Evolutionary conservation across 2,888 invertebrate species (phyloP).

Genomic region (Cataglyphis albicans): DNA sequence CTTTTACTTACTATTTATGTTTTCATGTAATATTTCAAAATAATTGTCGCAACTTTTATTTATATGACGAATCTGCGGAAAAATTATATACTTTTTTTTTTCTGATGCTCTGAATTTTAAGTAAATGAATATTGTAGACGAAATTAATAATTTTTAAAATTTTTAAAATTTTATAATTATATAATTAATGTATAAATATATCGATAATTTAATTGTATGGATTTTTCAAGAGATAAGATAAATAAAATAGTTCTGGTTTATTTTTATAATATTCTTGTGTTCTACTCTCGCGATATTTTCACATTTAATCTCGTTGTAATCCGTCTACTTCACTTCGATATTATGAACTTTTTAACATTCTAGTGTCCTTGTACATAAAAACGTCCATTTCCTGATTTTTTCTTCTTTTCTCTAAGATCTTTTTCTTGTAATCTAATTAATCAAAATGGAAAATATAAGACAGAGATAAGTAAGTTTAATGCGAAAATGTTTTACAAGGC

Average conservation of each 20-base stretch:
- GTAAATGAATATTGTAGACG: too few species aligned
- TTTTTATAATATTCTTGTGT: not conserved
- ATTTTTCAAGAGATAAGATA: not conserved
- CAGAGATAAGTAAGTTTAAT: slow-evolving; percentile 16
- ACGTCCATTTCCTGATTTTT: not conserved
- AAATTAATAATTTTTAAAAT: too few species aligned
- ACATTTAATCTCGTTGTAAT: slow-evolving; percentile 21
- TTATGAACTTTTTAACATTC: slow-evolving; percentile 13
- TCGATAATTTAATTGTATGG: not conserved
- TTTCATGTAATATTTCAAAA: not conserved
- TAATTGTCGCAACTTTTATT: not conserved
- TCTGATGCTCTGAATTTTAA: not conserved
- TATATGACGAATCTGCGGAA: not conserved
- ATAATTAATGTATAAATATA: not conserved
- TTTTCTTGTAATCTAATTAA: slow-evolving; percentile 14
- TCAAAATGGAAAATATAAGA: not conserved
- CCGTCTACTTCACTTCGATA: slow-evolving; percentile 2
- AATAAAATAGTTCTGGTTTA: not conserved
- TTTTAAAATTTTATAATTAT: not conserved
- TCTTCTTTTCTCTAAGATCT: not conserved
- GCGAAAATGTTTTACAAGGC: not conserved
- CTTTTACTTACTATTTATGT: not conserved
- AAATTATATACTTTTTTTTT: not conserved
- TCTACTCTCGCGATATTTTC: not conserved
- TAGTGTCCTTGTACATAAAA: slow-evolving; percentile 3